Conservation (phyloP, 2,797 vertebrate genomes). For the Sylvilagus floridanus region DNA sequence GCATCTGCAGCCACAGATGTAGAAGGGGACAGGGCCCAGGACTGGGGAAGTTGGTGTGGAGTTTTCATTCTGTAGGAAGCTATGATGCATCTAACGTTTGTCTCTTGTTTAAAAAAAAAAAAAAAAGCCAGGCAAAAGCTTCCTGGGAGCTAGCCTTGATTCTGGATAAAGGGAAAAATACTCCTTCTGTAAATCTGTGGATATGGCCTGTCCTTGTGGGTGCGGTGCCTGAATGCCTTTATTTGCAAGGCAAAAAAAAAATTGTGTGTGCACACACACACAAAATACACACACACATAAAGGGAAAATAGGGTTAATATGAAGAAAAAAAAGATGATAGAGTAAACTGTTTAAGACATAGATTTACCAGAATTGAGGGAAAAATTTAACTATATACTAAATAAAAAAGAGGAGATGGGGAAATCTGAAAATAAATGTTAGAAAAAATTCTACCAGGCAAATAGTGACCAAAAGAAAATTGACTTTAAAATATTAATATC, state of each 20-base stretch:
- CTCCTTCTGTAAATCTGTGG: neutral
- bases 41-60: neutral
- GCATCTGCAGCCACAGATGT: neutral
- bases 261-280: too few species aligned
- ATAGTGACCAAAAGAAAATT: neutral
- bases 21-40: neutral
- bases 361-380: neutral
- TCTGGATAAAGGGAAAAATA: neutral
- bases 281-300: too few species aligned
- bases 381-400: neutral
- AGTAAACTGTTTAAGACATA: neutral
- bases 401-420: neutral
- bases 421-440: neutral
- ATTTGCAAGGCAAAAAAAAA: neutral
- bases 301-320: neutral
- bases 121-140: neutral
- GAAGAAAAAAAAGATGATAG: neutral
- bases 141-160: neutral
- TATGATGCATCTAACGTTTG: neutral
- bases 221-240: neutral
- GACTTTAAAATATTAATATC: neutral
- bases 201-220: neutral
- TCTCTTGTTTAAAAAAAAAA: neutral
- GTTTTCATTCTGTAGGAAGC: neutral
- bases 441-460: neutral